A percentile compares a stretch with the other conserved stretches of the same genome.
Conservation (phyloP, 1,140 invertebrate genomes). For the Pararge aegeria region DNA sequence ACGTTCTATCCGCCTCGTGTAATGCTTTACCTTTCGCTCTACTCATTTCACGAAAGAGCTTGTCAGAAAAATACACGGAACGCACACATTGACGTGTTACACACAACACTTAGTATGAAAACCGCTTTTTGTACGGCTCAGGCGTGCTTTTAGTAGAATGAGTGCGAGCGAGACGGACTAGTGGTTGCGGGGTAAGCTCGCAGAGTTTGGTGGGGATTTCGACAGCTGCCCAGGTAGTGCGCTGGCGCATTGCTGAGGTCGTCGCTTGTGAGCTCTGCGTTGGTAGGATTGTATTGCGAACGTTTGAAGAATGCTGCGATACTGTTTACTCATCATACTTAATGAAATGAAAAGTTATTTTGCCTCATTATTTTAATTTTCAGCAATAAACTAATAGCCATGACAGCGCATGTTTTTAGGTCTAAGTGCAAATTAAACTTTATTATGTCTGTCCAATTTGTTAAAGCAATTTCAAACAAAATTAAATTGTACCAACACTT, state of each 20-base stretch:
- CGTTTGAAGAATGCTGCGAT: constrained; percentile 52
- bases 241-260: constrained; percentile 60
- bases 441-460: background rate
- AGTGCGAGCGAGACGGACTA: constrained; percentile 57
- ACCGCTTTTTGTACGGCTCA: constrained; percentile 73
- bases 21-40: constrained; percentile 46
- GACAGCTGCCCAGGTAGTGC: constrained; percentile 75
- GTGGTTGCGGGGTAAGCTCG: constrained; percentile 54
- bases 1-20: constrained; percentile 52
- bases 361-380: constrained; percentile 12
- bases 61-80: constrained; percentile 67
- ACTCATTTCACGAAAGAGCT: constrained; percentile 42
- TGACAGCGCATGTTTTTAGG: background rate
- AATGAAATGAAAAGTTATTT: constrained; percentile 24
- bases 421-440: background rate
- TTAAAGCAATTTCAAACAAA: background rate
- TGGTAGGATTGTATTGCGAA: constrained; percentile 63
- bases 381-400: constrained; percentile 9
- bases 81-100: constrained; percentile 52
- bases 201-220: constrained; percentile 60
- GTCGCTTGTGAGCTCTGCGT: constrained; percentile 67
- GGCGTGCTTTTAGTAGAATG: constrained; percentile 53
- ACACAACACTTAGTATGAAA: constrained; percentile 58
- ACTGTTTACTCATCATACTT: constrained; percentile 34
- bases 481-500: background rate